These are phyloP conservation scores for Ceratina calcarata DNA, from an alignment of 1,140 invertebrate species.

Conservation along the genomic window DNA sequence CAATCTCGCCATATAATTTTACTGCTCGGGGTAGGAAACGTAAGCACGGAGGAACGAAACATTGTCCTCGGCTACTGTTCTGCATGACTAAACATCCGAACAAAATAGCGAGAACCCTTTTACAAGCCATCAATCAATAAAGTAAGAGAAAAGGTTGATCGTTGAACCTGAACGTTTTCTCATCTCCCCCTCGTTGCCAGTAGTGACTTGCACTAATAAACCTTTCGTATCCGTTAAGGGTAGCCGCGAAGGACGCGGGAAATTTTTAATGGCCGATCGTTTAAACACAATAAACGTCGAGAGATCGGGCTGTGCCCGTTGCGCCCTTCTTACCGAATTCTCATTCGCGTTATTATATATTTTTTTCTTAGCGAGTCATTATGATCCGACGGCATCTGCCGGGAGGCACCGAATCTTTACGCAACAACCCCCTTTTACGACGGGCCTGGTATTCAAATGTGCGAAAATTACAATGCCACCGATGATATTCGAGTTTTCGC, in stretches of 20 bases:
- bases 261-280: constrained; percentile 71
- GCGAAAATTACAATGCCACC: constrained; percentile 60
- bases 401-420: constrained; percentile 41
- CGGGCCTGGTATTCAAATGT: constrained; percentile 57
- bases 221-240: constrained; percentile 39
- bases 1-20: background rate
- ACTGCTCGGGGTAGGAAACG: background rate
- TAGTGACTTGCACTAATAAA: constrained; percentile 70
- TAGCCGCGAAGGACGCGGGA: constrained; percentile 50
- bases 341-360: constrained; percentile 24
- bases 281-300: constrained; percentile 75
- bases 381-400: constrained; percentile 63
- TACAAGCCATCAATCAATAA: constrained; percentile 74
- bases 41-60: background rate
- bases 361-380: constrained; percentile 70
- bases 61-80: constrained; percentile 61
- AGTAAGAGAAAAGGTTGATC: constrained; percentile 54
- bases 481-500: constrained; percentile 69
- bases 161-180: constrained; percentile 27
- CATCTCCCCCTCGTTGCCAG: constrained; percentile 49
- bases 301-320: constrained; percentile 65
- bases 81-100: constrained; percentile 73
- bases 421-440: background rate
- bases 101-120: constrained; percentile 68
- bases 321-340: constrained; percentile 58